Conservation (phyloP, 35 echinoderm and acorn worm genomes). For the Ophiothrix spiculata region DNA sequence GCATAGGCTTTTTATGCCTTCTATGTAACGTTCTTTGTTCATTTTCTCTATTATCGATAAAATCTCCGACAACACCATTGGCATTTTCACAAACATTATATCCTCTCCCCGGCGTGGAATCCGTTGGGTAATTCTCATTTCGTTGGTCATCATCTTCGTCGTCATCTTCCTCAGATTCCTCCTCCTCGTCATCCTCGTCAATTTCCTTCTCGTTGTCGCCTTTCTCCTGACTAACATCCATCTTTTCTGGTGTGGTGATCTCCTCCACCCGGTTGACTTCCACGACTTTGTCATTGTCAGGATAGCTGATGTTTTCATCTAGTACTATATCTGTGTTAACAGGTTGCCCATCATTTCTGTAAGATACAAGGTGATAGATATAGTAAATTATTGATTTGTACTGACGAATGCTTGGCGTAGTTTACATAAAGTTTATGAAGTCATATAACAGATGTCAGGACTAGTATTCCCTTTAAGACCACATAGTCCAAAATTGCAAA, state of each 20-base stretch:
- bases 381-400: too few relatives aligned
- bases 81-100: not conserved
- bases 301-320: constrained; percentile 76
- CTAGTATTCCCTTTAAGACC: too few relatives aligned
- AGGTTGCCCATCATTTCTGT: constrained; percentile 58
- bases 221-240: constrained; percentile 82
- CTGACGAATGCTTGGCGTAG: too few relatives aligned
- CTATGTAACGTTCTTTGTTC: constrained; percentile 55
- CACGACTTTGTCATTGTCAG: constrained; percentile 42
- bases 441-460: too few relatives aligned
- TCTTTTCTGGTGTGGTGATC: constrained; percentile 60
- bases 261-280: constrained; percentile 56
- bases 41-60: constrained; percentile 57
- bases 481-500: too few relatives aligned
- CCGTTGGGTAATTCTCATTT: constrained; percentile 41
- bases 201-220: constrained; percentile 83
- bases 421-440: too few relatives aligned
- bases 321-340: constrained; percentile 71
- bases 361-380: too few relatives aligned
- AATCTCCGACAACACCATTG: constrained; percentile 24
- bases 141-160: constrained; percentile 54
- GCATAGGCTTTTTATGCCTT: constrained; percentile 58
- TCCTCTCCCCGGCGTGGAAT: constrained; percentile 11
- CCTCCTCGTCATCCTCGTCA: constrained; percentile 67
- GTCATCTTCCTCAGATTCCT: constrained; percentile 63